A percentile compares a stretch with the other conserved stretches of the same genome.
Evolutionary conservation across 2,797 vertebrate genomes (phyloP).

Genomic region (Sebastes kiyomatsui): DNA sequence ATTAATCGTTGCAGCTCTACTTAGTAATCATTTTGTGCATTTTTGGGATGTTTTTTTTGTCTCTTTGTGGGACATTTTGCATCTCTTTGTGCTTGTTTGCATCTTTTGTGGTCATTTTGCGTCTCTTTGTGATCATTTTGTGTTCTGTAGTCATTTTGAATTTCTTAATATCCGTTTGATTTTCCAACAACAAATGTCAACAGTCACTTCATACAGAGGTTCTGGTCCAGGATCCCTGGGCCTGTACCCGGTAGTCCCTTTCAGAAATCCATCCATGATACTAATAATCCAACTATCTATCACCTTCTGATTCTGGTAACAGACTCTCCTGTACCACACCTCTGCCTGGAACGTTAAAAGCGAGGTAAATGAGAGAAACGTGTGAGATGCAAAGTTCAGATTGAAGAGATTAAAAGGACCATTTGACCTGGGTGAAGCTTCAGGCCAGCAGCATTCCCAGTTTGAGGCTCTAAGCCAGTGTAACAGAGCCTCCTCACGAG

Average conservation of each 20-base stretch:
- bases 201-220: background rate
- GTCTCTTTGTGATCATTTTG: background rate
- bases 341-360: background rate
- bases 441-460: conserved; percentile 22
- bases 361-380: conserved; percentile 12
- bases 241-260: background rate
- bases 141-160: background rate
- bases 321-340: background rate
- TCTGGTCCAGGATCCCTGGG: background rate
- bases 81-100: too few species aligned
- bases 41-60: too few species aligned
- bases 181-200: background rate
- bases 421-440: conserved; percentile 40
- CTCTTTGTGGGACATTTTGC: too few species aligned
- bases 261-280: background rate
- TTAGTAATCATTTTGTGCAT: too few species aligned
- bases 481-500: conserved; percentile 14
- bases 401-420: conserved; percentile 4
- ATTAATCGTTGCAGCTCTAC: too few species aligned
- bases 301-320: background rate
- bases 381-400: conserved; percentile 7
- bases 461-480: conserved; percentile 13
- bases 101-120: background rate
- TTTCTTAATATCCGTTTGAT: background rate
- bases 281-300: background rate